Evolutionary conservation across 2,888 invertebrate genomes (phyloP), one percentile per base, ranked within the genome.

Genomic region (Xylophagus ater): DNA sequence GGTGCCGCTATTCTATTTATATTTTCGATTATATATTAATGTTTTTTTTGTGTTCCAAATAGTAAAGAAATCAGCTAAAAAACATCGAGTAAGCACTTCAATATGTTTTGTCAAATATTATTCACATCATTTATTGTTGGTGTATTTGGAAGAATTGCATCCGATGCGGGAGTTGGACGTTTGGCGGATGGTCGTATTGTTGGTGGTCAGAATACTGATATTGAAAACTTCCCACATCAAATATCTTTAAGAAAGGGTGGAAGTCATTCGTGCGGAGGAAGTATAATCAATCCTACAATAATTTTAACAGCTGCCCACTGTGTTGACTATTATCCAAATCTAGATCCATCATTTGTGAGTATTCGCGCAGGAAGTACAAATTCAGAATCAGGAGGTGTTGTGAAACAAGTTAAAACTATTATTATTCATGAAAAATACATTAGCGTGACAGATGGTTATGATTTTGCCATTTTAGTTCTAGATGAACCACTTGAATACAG

Each of bases 301-400:
- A 47, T 60, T 10, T 26, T 56, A 1, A 54, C 47, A 28, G 58
- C 60, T 1, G 52, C 58, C 1, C 58, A 57, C 45, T 61, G 60
- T 36, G 48, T 61, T 4, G n/a, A 15, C 5, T 30, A 31, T n/a
- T n/a, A 12, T 21, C 32, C 10, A 25, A 19, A 8, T 18, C 15
- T 5, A 12, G 18, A 3, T 25, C 25, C 13, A 17, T 38, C n/a
- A 29, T 25, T 12, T 32, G 15, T 5, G 38, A 31, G 8, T 17
- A 49, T 72, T 6, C 64, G 72, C 1, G 72, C 64, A 4, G 73
- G 73, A 0, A 69, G 71, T 2, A 62, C 67, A 0, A 62, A 55
- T 23, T 59, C 52, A 30, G 49, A 20, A 8, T 18, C 25, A 13
- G 40, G 43, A 9, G 44, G 37, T 10, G 32, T 35, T 26, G n/a